phyloP scores from a whole-genome alignment of 2,797 vertebrate species.

The Silurus aristotelis region DNA sequence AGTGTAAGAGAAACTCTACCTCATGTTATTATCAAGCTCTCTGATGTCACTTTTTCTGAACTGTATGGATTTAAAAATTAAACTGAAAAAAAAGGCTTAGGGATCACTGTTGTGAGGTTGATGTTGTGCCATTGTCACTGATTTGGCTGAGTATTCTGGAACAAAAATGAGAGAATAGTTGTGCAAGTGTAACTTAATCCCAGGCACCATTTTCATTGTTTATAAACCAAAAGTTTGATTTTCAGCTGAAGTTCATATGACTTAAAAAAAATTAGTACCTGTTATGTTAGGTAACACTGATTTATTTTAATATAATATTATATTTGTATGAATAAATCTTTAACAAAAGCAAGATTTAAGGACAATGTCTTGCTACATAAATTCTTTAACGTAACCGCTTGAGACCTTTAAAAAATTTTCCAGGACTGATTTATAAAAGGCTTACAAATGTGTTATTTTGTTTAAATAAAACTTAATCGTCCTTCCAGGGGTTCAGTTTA shows the following conservation, averaged over 20 bases:
- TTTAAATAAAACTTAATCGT: background rate
- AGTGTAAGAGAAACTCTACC: background rate
- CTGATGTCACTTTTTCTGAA: background rate
- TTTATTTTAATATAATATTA: slow-evolving; percentile 7
- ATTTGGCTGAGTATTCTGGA: slow-evolving; percentile 13
- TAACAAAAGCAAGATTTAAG: background rate
- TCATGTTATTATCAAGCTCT: slow-evolving; percentile 3
- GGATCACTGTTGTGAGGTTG: background rate
- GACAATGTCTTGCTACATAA: background rate
- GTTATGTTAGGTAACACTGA: background rate
- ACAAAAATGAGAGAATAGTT: slow-evolving; percentile 8
- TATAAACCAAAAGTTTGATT: background rate
- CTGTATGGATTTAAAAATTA: slow-evolving; percentile 3
- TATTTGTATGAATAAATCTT: background rate
- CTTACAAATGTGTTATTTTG: background rate
- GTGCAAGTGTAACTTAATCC: background rate
- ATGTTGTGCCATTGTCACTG: background rate
- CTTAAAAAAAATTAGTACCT: background rate
- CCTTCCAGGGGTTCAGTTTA: background rate
- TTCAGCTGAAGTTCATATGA: background rate
- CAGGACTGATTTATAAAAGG: background rate
- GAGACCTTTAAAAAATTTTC: background rate
- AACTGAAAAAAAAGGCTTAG: background rate
- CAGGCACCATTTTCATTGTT: background rate
- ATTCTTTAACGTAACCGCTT: background rate